Evolutionary conservation across 1,140 invertebrate genomes (phyloP).

Genomic region (Mylabris phalerata): DNA sequence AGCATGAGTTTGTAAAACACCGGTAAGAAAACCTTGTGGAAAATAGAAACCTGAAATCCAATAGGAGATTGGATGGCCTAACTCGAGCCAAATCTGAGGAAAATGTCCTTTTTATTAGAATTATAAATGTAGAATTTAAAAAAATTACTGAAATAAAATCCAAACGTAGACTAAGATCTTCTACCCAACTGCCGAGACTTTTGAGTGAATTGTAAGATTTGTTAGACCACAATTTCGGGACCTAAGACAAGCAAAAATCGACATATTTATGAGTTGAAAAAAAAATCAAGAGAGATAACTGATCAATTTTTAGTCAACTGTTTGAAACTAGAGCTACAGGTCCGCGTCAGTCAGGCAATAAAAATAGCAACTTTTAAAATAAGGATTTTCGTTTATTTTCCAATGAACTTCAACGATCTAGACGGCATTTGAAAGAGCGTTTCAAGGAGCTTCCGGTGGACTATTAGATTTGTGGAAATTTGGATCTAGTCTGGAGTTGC

Average conservation of each 20-base stretch:
- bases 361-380: no score
- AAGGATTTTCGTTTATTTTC: no score
- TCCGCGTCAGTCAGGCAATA: no score
- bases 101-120: constrained; percentile 1
- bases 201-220: constrained; percentile 82
- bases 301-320: no score
- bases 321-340: no score
- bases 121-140: neutral
- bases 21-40: constrained; percentile 85
- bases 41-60: constrained; percentile 90
- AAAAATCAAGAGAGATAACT: no score
- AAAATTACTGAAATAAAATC: constrained; percentile 57
- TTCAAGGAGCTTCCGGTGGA: no score
- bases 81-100: constrained; percentile 62
- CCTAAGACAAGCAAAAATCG: constrained; percentile 40
- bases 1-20: constrained; percentile 76
- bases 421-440: no score
- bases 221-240: constrained; percentile 74
- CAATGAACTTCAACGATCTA: no score
- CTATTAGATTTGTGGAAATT: no score
- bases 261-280: no score
- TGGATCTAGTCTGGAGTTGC: no score
- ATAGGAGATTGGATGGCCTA: constrained; percentile 66
- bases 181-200: constrained; percentile 73
- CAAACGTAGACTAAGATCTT: constrained; percentile 67